Conservation (phyloP, 2,888 invertebrate species). For the Harpalus rufipes region DNA sequence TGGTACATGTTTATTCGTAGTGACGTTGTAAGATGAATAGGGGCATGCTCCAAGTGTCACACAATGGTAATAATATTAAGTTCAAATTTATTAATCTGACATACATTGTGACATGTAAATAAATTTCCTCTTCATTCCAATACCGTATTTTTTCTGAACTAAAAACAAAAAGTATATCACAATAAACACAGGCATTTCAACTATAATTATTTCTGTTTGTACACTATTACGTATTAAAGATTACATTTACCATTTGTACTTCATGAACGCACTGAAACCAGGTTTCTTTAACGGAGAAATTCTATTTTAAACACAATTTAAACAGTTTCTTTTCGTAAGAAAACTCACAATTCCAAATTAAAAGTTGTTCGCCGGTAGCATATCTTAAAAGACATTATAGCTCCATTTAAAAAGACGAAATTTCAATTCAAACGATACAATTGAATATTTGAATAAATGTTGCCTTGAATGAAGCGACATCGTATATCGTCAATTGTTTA, state of each 20-base stretch:
- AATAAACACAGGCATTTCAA: background rate
- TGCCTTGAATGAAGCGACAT: constrained; percentile 1
- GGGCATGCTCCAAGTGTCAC: background rate
- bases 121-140: background rate
- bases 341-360: constrained; percentile 28
- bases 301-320: constrained; percentile 24
- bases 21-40: background rate
- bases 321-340: background rate
- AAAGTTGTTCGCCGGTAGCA: background rate
- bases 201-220: background rate
- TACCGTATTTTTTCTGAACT: background rate
- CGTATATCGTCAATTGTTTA: constrained; percentile 22
- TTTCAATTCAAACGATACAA: constrained; percentile 44
- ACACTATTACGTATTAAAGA: background rate
- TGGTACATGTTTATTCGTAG: background rate
- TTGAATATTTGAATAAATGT: constrained; percentile 25
- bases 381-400: background rate
- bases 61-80: no score
- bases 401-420: constrained; percentile 19
- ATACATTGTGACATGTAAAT: no score
- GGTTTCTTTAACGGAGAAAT: background rate
- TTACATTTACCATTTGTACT: background rate
- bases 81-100: no score
- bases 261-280: background rate
- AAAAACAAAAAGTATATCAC: background rate